These are phyloP conservation scores for Hoplostethus atlanticus DNA, from an alignment of 2,797 vertebrate genomes.

Conservation along the genomic window DNA sequence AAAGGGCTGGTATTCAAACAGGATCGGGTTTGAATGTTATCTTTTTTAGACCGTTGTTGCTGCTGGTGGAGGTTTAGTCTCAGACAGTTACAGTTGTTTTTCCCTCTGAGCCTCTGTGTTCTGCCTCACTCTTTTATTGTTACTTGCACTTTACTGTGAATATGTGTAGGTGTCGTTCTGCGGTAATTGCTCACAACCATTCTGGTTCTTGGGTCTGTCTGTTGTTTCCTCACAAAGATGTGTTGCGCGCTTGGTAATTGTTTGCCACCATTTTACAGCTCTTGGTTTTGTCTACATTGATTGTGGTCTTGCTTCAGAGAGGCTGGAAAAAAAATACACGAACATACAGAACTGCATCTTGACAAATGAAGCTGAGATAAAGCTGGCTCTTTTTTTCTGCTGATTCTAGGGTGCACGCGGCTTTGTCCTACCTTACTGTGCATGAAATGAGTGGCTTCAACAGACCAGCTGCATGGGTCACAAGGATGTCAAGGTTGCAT, in stretches of 20 bases:
- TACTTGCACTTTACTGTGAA: constrained; percentile 24
- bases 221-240: constrained; percentile 15
- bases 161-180: constrained; percentile 25
- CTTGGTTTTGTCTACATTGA: constrained; percentile 31
- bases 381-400: neutral
- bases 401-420: constrained; percentile 4
- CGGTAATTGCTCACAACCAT: constrained; percentile 43
- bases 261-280: constrained; percentile 29
- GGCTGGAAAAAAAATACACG: neutral
- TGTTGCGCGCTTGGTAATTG: constrained; percentile 33
- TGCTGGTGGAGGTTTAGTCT: constrained; percentile 29
- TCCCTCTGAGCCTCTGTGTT: constrained; percentile 24
- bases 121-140: constrained; percentile 46
- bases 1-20: constrained; percentile 55
- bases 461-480: neutral
- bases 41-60: constrained; percentile 42
- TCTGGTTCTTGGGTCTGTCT: constrained; percentile 14
- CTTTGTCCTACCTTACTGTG: neutral
- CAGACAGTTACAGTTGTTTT: constrained; percentile 47
- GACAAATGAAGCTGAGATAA: neutral
- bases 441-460: constrained; percentile 2
- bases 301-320: neutral
- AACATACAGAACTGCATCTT: neutral
- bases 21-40: constrained; percentile 35
- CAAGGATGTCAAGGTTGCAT: neutral